Evolutionary conservation across 2,888 invertebrate species (phyloP).

Genomic region (Eucera pruinosa): DNA sequence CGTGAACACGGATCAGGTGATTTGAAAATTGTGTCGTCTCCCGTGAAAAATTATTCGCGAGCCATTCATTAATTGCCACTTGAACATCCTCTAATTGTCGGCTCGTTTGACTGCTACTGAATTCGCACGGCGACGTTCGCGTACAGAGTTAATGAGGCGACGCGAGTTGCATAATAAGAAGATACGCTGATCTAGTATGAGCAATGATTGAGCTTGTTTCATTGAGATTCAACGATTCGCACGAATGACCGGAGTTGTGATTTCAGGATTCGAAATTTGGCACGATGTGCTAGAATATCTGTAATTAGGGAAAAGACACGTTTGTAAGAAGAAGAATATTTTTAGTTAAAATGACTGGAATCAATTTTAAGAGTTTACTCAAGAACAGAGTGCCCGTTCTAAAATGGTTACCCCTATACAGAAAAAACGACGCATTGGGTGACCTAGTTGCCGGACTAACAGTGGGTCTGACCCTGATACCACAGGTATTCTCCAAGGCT

Average conservation of each 20-base stretch:
- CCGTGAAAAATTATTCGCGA: neutral
- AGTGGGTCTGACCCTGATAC: slow-evolving; percentile 84
- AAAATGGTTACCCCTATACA: slow-evolving; percentile 85
- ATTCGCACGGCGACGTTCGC: neutral
- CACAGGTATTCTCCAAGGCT: slow-evolving; percentile 78
- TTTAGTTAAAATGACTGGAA: slow-evolving; percentile 62
- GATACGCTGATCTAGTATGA: slow-evolving; percentile 1
- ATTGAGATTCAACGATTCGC: no score
- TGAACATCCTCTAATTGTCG: slow-evolving; percentile 14
- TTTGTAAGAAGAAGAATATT: neutral
- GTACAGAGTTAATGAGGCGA: neutral
- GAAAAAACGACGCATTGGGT: slow-evolving; percentile 83
- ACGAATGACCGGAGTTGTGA: neutral
- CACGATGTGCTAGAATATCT: slow-evolving; percentile 5
- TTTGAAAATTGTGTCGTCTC: neutral
- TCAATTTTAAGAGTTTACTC: slow-evolving; percentile 57
- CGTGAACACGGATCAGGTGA: slow-evolving; percentile 43
- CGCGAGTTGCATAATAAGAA: slow-evolving; percentile 23
- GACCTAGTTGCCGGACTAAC: slow-evolving; percentile 87
- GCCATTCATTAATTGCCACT: slow-evolving; percentile 29
- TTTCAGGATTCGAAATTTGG: slow-evolving; percentile 3
- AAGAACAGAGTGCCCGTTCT: slow-evolving; percentile 81
- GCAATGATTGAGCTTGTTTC: neutral
- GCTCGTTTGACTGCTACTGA: neutral
- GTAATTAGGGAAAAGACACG: neutral